Percentiles rank a stretch among this genome's conserved stretches.
phyloP scores from a whole-genome alignment of 1,140 invertebrate species.

The Euglossa dilemma region DNA sequence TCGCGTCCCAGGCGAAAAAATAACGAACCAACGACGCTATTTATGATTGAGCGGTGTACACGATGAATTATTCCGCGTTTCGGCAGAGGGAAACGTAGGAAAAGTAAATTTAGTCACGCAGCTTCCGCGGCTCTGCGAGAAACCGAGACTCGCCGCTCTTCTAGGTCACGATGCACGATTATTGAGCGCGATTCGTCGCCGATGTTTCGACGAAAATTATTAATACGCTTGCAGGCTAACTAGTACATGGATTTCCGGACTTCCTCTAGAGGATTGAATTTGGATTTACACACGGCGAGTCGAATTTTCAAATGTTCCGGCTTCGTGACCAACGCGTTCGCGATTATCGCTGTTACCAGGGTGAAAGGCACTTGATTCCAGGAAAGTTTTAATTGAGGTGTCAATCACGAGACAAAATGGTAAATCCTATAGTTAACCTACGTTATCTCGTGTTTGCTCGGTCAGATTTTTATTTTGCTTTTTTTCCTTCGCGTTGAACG shows the following conservation, averaged over 20 bases:
- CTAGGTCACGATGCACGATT: slow-evolving; percentile 39
- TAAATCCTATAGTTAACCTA: neutral
- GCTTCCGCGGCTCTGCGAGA: neutral
- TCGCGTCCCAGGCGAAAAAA: neutral
- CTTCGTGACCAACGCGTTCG: no score
- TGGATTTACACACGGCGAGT: neutral
- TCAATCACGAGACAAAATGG: slow-evolving; percentile 5
- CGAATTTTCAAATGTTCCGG: neutral
- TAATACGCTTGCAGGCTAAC: neutral
- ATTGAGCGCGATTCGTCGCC: slow-evolving; percentile 24
- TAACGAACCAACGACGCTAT: neutral
- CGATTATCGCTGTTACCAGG: neutral
- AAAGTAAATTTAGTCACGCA: slow-evolving; percentile 28
- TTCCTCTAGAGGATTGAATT: neutral
- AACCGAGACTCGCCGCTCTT: slow-evolving; percentile 6
- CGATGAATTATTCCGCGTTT: slow-evolving; percentile 18
- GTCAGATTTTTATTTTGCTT: no score
- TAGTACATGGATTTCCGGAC: neutral
- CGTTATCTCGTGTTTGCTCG: neutral
- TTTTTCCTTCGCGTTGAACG: no score
- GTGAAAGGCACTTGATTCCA: slow-evolving; percentile 1
- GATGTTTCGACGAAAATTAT: slow-evolving; percentile 4
- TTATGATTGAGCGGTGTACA: neutral
- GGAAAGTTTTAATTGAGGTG: slow-evolving; percentile 19
- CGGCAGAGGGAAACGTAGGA: neutral